Conservation (phyloP, 2,797 vertebrate genomes). For the Hydrocynus forskahlii region DNA sequence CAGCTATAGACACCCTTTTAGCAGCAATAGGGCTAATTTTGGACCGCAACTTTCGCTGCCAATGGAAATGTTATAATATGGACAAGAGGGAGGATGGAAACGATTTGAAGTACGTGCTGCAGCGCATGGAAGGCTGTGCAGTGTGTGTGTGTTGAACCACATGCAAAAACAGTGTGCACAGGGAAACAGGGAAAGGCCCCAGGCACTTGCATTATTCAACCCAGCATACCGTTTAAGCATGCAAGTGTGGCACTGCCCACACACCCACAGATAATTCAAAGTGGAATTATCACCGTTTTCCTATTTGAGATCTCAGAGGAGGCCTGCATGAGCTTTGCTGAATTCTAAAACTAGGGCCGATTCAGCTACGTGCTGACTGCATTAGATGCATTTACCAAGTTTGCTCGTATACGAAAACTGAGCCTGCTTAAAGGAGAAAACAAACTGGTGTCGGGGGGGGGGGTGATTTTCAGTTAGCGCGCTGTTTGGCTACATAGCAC, state of each 20-base stretch:
- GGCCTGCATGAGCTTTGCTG: neutral
- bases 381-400: neutral
- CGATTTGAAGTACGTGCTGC: conserved; percentile 39
- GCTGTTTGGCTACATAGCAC: neutral
- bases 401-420: neutral
- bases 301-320: neutral
- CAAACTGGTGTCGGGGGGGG: neutral
- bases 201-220: conserved; percentile 31
- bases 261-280: conserved; percentile 30
- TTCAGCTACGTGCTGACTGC: neutral
- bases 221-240: conserved; percentile 42
- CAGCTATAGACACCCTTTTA: conserved; percentile 3
- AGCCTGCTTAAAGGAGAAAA: neutral
- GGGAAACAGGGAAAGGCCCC: conserved; percentile 35
- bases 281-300: conserved; percentile 26
- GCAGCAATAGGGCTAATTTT: conserved; percentile 2
- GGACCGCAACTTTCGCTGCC: neutral
- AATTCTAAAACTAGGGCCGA: neutral
- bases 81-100: conserved; percentile 39
- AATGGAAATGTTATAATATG: conserved; percentile 20
- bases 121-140: neutral
- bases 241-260: conserved; percentile 4
- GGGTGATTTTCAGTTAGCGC: neutral
- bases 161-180: conserved; percentile 41
- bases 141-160: conserved; percentile 19